These are phyloP conservation scores for Calameuta pallipes DNA, from an alignment of 2,888 invertebrate genomes.

Conservation along the genomic window DNA sequence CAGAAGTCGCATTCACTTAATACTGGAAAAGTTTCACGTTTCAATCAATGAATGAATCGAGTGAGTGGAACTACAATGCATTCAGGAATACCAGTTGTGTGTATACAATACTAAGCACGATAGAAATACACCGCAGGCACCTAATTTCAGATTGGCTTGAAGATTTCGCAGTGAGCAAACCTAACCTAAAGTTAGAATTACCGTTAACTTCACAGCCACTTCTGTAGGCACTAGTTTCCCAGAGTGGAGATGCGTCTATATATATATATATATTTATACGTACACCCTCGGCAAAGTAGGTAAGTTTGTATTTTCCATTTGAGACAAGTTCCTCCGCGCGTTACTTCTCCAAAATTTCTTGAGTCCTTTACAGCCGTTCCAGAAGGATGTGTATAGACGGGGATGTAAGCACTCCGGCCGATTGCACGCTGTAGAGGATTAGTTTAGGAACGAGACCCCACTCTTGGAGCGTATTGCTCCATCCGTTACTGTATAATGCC, in stretches of 20 bases:
- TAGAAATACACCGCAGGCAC: background rate
- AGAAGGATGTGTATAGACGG: background rate
- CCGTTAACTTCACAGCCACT: background rate
- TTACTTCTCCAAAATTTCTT: background rate
- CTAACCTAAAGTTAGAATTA: background rate
- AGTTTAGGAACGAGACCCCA: conserved; percentile 19
- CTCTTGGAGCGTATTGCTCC: conserved; percentile 27
- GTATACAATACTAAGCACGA: background rate
- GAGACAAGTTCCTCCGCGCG: background rate
- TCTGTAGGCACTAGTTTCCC: background rate
- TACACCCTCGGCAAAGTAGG: background rate
- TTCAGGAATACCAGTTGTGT: background rate
- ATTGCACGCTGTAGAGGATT: conserved; percentile 35
- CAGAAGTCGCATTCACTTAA: background rate
- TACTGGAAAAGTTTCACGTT: background rate
- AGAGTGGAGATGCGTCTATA: background rate
- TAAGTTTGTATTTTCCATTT: background rate
- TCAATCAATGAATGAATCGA: background rate
- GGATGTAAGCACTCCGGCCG: conserved; percentile 33
- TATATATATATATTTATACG: background rate
- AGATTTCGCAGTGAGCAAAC: background rate
- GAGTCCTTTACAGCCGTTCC: background rate
- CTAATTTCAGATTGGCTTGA: background rate
- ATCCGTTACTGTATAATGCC: conserved; percentile 21
- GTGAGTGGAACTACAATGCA: background rate